Evolutionary conservation across 1,140 invertebrate genomes (phyloP).

Genomic region (Melanaphis sacchari): DNA sequence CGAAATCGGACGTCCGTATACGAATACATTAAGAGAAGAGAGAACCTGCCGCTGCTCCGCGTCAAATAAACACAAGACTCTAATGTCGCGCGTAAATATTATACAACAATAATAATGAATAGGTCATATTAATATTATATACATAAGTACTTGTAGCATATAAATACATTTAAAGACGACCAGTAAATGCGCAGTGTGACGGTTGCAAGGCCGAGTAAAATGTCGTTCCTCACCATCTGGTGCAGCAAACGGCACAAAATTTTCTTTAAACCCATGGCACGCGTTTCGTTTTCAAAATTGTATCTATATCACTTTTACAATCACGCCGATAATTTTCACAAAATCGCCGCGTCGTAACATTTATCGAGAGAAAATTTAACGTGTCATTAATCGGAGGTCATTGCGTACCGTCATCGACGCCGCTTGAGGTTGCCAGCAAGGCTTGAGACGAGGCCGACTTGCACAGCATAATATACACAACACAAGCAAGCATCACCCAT

Average conservation of each 20-base stretch:
- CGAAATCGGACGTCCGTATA: conserved; percentile 35
- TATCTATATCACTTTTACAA: neutral
- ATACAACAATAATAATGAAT: neutral
- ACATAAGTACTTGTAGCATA: neutral
- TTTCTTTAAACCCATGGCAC: neutral
- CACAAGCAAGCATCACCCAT: no score
- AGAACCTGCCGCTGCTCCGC: neutral
- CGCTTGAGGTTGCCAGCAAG: conserved; percentile 46
- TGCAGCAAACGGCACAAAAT: neutral
- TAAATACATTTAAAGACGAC: neutral
- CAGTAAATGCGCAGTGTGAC: neutral
- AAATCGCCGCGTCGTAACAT: neutral
- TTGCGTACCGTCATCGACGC: conserved; percentile 18
- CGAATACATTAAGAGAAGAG: neutral
- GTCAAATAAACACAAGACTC: neutral
- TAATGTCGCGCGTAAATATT: conserved; percentile 24
- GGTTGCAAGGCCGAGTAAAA: neutral
- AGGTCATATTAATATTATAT: neutral
- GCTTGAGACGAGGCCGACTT: conserved; percentile 28
- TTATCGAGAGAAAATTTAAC: conserved; percentile 5
- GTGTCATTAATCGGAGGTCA: conserved; percentile 42
- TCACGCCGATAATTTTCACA: neutral
- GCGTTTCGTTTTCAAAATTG: no score
- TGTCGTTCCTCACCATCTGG: neutral
- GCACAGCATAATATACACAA: neutral